phyloP scores from a whole-genome alignment of 2,113 vertebrate genomes.

The Cyrtonyx montezumae region DNA sequence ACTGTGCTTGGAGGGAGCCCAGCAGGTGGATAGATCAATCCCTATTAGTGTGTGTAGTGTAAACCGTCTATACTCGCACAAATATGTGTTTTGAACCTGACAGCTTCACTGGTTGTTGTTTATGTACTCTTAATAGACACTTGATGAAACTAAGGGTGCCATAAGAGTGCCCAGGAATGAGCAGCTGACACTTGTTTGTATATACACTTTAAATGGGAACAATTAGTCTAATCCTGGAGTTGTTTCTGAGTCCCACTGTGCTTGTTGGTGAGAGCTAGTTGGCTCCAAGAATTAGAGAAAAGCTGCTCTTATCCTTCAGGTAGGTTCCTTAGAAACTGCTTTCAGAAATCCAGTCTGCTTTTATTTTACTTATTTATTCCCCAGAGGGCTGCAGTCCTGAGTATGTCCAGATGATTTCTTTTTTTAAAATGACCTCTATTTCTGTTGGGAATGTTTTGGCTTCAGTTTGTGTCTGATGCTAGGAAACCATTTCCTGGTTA shows the following conservation, averaged over 20 bases:
- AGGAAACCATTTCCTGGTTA: background rate
- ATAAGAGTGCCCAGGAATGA: background rate
- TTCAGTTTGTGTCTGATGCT: background rate
- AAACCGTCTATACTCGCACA: background rate
- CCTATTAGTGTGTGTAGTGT: background rate
- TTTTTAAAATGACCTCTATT: background rate
- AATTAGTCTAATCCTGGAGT: background rate
- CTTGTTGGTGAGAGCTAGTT: background rate
- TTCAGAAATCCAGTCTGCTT: background rate
- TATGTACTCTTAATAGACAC: no score
- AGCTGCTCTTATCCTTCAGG: background rate
- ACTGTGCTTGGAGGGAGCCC: background rate
- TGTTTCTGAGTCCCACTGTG: background rate
- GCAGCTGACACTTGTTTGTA: background rate
- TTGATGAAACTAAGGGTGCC: background rate
- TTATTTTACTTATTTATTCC: rapidly evolving
- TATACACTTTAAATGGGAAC: background rate
- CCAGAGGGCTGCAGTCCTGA: background rate
- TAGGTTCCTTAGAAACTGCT: background rate
- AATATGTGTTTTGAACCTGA: background rate
- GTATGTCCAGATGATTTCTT: background rate
- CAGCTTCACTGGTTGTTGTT: background rate
- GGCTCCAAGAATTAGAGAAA: background rate
- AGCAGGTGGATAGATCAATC: background rate
- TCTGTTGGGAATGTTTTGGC: background rate